phyloP scores from a whole-genome alignment of 2,113 vertebrate genomes.

The Platysteira castanea region DNA sequence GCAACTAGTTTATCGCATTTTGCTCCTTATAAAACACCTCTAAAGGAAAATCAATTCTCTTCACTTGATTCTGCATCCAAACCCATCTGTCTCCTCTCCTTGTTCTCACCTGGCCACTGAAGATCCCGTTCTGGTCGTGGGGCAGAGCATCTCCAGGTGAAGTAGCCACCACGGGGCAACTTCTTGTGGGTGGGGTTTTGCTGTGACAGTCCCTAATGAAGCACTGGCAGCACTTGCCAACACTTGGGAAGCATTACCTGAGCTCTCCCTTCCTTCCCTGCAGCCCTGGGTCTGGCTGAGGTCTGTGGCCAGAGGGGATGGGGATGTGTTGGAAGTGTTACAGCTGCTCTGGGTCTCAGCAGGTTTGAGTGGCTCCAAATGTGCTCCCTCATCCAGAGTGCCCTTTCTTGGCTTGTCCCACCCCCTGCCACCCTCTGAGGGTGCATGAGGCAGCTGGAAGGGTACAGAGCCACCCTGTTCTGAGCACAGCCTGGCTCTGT shows the following conservation, averaged over 20 bases:
- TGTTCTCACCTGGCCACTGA: background rate
- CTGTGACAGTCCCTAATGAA: background rate
- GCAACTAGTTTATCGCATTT: background rate
- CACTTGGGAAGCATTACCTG: fast-evolving
- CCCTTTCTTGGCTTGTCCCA: background rate
- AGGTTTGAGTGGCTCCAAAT: fast-evolving
- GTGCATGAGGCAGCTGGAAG: background rate
- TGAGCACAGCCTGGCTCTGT: background rate
- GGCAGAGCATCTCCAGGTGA: background rate
- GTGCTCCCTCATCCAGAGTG: background rate
- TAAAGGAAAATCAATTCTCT: background rate
- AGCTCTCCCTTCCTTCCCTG: fast-evolving
- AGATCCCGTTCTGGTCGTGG: background rate
- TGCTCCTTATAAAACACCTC: background rate
- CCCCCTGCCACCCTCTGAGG: background rate
- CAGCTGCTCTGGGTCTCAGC: background rate
- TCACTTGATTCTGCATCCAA: background rate
- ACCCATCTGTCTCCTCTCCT: background rate
- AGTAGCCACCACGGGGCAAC: fast-evolving
- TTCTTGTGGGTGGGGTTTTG: background rate
- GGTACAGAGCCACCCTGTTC: background rate
- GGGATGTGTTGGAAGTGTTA: background rate
- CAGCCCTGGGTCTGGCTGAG: background rate
- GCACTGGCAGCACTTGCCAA: background rate
- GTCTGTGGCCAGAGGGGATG: background rate